Conservation (phyloP, 2,888 invertebrate genomes). For the Ctenicera cuprea region DNA sequence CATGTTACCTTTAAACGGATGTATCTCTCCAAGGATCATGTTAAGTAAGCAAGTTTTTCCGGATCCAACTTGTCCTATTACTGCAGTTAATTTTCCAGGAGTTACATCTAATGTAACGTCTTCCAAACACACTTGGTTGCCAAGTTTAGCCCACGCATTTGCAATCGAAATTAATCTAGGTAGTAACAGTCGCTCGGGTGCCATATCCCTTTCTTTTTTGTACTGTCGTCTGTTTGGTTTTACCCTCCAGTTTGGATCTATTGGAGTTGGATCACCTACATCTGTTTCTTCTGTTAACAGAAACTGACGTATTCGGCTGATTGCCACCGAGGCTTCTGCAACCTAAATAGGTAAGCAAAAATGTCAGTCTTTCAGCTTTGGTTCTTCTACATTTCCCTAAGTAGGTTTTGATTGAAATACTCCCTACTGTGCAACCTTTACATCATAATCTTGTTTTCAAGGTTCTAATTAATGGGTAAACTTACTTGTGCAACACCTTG, state of each 20-base stretch:
- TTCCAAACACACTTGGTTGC: conserved; percentile 68
- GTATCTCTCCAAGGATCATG: conserved; percentile 71
- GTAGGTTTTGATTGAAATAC: no score
- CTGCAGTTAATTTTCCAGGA: conserved; percentile 72
- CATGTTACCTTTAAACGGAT: conserved; percentile 70
- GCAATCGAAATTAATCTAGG: conserved; percentile 53
- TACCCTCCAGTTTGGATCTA: conserved; percentile 61
- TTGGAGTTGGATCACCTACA: conserved; percentile 64
- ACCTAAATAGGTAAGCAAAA: conserved; percentile 60
- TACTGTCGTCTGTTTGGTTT: conserved; percentile 39
- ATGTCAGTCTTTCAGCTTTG: no score
- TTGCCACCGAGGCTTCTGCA: conserved; percentile 77
- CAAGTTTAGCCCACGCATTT: conserved; percentile 60
- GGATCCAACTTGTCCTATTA: conserved; percentile 82
- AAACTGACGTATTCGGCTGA: conserved; percentile 68
- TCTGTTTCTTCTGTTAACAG: conserved; percentile 63
- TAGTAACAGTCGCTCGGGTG: conserved; percentile 43
- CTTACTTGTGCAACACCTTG: conserved; percentile 75
- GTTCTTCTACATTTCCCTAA: no score
- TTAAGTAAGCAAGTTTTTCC: conserved; percentile 77
- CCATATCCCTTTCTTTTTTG: conserved; percentile 21
- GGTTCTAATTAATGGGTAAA: neutral
- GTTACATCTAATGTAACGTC: conserved; percentile 71
- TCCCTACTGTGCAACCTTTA: no score
- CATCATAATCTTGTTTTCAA: no score